phyloP scores from a whole-genome alignment of 2,797 vertebrate genomes.

The Poecile montanus region DNA sequence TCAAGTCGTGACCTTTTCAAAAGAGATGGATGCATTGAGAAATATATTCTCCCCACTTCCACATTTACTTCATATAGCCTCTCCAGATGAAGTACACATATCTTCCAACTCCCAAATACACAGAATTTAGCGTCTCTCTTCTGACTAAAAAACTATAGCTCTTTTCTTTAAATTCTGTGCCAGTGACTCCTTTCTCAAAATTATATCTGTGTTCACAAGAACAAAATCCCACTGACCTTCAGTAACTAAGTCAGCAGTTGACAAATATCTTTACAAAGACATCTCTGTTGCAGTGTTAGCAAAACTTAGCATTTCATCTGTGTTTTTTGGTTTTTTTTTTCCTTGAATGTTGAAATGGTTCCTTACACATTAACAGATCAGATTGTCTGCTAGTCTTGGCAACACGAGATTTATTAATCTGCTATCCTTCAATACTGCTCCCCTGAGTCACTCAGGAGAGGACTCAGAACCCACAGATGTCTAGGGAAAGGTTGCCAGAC shows the following conservation, averaged over 20 bases:
- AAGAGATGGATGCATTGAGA: neutral
- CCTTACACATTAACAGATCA: neutral
- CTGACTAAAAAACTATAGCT: neutral
- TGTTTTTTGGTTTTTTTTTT: neutral
- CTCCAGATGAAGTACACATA: neutral
- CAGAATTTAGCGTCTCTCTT: neutral
- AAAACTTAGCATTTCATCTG: neutral
- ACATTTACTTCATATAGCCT: neutral
- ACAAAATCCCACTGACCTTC: neutral
- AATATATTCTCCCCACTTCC: neutral
- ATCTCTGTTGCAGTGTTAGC: neutral
- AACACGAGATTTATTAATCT: neutral
- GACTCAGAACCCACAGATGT: neutral
- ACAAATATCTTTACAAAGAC: neutral
- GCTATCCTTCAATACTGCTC: neutral
- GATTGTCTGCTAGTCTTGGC: neutral
- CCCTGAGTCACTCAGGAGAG: neutral
- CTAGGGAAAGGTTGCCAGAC: neutral
- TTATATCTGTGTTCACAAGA: accelerated
- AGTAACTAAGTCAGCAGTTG: neutral
- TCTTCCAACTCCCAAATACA: neutral
- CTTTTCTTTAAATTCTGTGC: neutral
- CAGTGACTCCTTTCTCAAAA: neutral
- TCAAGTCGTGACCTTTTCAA: slow-evolving; percentile 18
- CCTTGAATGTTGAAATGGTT: neutral